Conservation (phyloP, 2,888 invertebrate species). For the Dusona sp. region DNA sequence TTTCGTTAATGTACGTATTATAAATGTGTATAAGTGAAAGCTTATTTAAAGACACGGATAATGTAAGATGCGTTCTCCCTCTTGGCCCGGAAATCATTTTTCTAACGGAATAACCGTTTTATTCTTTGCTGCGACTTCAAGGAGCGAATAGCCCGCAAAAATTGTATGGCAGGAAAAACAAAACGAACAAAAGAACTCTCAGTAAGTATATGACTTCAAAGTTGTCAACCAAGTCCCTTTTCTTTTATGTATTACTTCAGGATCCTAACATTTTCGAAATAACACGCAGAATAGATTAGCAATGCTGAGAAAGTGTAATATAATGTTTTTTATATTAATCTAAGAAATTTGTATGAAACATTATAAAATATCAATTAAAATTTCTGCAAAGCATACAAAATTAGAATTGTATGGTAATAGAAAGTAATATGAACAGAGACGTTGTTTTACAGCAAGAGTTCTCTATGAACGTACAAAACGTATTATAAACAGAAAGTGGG, state of each 20-base stretch:
- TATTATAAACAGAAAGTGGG: no score
- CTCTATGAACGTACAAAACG: no score
- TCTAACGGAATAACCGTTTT: conserved; percentile 44
- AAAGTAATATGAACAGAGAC: no score
- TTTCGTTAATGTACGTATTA: conserved; percentile 62
- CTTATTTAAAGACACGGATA: not conserved
- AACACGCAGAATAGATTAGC: not conserved
- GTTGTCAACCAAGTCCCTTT: not conserved
- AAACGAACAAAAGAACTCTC: not conserved
- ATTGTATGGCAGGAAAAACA: not conserved
- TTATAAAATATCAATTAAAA: not conserved
- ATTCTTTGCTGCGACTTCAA: conserved; percentile 16
- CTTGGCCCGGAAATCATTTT: conserved; percentile 51
- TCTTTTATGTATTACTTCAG: not conserved
- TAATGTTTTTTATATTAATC: not conserved
- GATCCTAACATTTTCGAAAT: not conserved
- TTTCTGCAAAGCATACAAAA: no score
- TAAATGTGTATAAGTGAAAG: conserved; percentile 13
- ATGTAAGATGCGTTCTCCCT: conserved; percentile 39
- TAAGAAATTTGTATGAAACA: not conserved
- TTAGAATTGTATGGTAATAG: no score
- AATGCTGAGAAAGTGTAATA: not conserved
- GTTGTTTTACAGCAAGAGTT: no score
- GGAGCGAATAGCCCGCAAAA: conserved; percentile 2
- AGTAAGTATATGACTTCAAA: not conserved